Evolutionary conservation across 2,113 vertebrate genomes (phyloP).

Genomic region (Accipiter cooperii): DNA sequence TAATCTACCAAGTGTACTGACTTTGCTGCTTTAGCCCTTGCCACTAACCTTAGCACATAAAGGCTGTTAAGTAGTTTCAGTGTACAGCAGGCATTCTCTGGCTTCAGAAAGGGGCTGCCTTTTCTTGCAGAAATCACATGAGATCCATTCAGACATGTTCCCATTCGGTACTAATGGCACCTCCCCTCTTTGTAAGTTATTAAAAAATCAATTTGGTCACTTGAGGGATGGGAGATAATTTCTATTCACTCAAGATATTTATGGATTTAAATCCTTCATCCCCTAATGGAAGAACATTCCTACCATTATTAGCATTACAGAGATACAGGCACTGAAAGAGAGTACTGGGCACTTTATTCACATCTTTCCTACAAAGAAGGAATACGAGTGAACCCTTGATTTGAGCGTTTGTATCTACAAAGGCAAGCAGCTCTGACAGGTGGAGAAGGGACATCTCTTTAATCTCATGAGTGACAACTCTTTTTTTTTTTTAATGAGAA

Average conservation of each 20-base stretch:
- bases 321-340: background rate
- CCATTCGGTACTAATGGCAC: background rate
- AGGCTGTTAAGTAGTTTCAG: background rate
- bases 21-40: background rate
- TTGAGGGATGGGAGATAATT: background rate
- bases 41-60: background rate
- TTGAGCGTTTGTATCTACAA: background rate
- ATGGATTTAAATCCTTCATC: constrained; percentile 1
- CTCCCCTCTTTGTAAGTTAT: background rate
- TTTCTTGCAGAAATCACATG: background rate
- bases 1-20: background rate
- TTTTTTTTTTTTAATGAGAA: background rate
- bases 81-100: background rate
- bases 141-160: background rate
- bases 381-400: background rate
- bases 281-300: background rate
- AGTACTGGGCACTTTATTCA: background rate
- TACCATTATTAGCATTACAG: background rate
- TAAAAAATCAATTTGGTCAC: constrained; percentile 39
- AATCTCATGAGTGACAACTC: background rate
- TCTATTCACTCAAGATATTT: constrained; percentile 12
- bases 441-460: background rate
- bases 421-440: background rate
- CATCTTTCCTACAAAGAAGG: background rate
- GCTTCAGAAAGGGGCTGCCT: background rate